Percentiles rank a stretch among this genome's conserved stretches.
Conservation (phyloP, 2,888 invertebrate genomes). For the Habroteleia sp. region DNA sequence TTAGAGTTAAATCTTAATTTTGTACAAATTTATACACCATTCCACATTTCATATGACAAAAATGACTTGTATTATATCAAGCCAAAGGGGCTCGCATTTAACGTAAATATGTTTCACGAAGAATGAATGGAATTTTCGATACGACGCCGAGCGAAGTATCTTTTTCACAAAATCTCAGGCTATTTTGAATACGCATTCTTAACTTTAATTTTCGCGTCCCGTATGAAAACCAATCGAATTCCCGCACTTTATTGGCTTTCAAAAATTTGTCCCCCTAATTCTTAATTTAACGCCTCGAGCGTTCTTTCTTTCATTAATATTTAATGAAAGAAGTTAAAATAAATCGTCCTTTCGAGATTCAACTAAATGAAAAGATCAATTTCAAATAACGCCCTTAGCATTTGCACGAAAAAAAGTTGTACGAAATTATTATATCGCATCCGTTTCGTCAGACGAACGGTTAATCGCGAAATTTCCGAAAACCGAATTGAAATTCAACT, state of each 20-base stretch:
- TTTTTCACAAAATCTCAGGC: conserved; percentile 6
- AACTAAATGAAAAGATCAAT: conserved; percentile 19
- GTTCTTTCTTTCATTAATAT: conserved; percentile 2
- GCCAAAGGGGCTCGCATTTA: not conserved
- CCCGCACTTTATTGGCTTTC: not conserved
- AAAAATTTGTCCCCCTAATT: not conserved
- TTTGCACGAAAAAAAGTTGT: conserved; percentile 28
- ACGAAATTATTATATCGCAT: conserved; percentile 16
- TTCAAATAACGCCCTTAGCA: conserved; percentile 14
- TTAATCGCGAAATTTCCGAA: conserved; percentile 24
- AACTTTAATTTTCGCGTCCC: conserved; percentile 1
- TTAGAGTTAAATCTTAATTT: too few species aligned
- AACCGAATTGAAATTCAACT: conserved; percentile 25
- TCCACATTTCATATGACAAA: too few species aligned
- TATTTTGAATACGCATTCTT: conserved; percentile 20
- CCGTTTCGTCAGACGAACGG: conserved; percentile 3
- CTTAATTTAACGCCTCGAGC: conserved; percentile 2
- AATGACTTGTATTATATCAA: too few species aligned
- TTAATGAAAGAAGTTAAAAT: conserved; percentile 12
- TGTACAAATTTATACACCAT: too few species aligned
- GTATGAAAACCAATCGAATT: not conserved
- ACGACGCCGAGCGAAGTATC: conserved; percentile 4
- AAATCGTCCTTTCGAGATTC: conserved; percentile 8
- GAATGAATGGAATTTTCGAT: conserved; percentile 34
- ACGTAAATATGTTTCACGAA: not conserved